Evolutionary conservation across 2,797 vertebrate species (phyloP), one percentile per base, ranked within the genome.

Genomic region (Cheirogaleus major): DNA sequence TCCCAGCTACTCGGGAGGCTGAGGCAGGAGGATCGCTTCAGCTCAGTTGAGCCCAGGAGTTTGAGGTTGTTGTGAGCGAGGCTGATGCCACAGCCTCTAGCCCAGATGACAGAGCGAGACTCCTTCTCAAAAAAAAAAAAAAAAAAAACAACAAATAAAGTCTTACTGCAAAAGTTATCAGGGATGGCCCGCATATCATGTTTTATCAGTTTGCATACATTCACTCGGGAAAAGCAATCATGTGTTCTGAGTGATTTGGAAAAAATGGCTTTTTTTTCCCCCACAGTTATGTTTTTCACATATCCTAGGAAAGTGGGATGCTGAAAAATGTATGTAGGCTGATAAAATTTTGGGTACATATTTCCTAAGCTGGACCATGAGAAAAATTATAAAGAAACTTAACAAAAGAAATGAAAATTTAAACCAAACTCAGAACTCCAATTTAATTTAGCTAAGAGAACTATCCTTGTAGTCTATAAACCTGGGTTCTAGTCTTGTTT

Each of bases 301-400:
- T 89, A 91, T 73, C 25, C 86, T 91, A 69, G 32, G 50, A 94
- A 85, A 94, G 93, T 96, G 27, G 94, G 96, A 91, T 82, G 85
- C 88, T 96, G 78, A 97, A 92, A 96, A 96, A 97, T 95, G 76
- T 81, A 86, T 61, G 96, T 97, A 90, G 96, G 96, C 67, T 94
- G 93, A 83, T 80, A 96, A 91, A 87, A 87, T 92, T 50, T 73
- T 90, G 78, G 48, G 48, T 79, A 85, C n/a, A 45, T 65, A 84
- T 88, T 97, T 97, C 38, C 35, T 94, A 97, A 95, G 63, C 73
- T 94, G 43, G 3, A 12, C 41, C n/a, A 72, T 82, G 63, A 90
- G 55, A 92, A 94, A 96, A 76, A 57, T 41, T 80, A 67, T 45
- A 72, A 93, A 79, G 45, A 84, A 97, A 87, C 81, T 70, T 92